Base-by-base conservation (phyloP, 2,113 vertebrate species). In the Arothron firmamentum region DNA sequence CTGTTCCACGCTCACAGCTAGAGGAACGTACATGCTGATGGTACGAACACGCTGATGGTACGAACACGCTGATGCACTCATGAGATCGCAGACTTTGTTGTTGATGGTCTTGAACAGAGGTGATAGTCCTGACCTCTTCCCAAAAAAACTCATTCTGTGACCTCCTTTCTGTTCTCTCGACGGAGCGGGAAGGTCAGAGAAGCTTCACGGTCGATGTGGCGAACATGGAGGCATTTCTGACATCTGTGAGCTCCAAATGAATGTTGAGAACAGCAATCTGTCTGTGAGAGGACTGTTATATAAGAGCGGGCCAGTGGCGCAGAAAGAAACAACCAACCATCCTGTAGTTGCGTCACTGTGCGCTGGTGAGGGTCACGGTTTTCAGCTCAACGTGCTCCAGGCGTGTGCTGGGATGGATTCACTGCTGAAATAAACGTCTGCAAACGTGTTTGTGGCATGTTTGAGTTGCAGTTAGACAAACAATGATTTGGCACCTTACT, bases 401-500 rank as follows among this genome's bases (percentile, higher is more conserved):
- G 3, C 34, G 17, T 63, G 28, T 19, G 52, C 58, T 52, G 21
- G 23, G 31, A 78, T 47, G 17, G 57, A 59, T 51, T 2, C 53
- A 53, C 31, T 31, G 13, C 31, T 38, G 6, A 43, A 78, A 75
- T 82, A 81, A 84, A 82, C 34, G 16, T 45, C 5, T 67, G 14
- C 53, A 13, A 73, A 60, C 67, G 15, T 47, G 15, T 47, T 13
- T 17, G 45, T n/a, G 17, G 15, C 45, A n/a, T 47, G 45, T 47
- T 16, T 47, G 34, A 38, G 34, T 38, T 9, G 34, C 34, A 38
- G 34, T 38, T 38, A 38, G 34, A 38, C 11, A 12, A 38, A 38
- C 34, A 38, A 38, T 4, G 1, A 25, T 28, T 7, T 28, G 34
- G 34, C 34, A 12, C 3, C 9, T 38, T 38, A 48, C 23, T 76